Base-by-base conservation (phyloP, 2,113 vertebrate species). In the Hucho hucho region DNA sequence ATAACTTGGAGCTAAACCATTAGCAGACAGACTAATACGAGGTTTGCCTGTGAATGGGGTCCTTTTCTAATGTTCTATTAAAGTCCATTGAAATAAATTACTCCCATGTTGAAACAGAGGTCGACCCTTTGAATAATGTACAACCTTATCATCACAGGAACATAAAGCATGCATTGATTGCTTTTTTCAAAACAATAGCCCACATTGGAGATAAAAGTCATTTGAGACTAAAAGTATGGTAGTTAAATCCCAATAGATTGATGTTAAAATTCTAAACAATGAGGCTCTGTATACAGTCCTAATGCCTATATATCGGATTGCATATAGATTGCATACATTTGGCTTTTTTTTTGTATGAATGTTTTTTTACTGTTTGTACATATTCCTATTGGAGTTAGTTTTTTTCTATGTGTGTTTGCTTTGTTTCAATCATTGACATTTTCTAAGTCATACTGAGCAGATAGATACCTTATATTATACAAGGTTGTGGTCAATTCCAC, bases 51-150 rank as follows among this genome's bases (percentile, higher is more conserved):
- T 65, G 26, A 65, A 65, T 65, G 25, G 61, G 61, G 25, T 14
- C 64, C 64, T 65, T 65, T 65, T 65, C 3, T 16, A 56, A 20
- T 65, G 64, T 65, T 63, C n/a, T 63, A n/a, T 64, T 18, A 25
- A 65, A 29, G 12, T 65, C 1, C 14, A 29, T 65, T 65, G 64
- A 65, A 65, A 29, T 25, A 13, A 64, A 26, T 65, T 0, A 29
- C 26, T 9, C 28, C 65, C 65, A 29, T 67, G 65, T 67, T 37
- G 65, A 67, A 67, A 32, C 18, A 67, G 65, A 20, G 18, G 26
- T 16, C 29, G 28, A 6, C 18, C 2, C 28, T 32, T 20, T 67
- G 26, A 37, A 67, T 67, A 29, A 67, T 67, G 2, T 67, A 37
- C 65, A 67, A 37, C 65, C 65, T 32, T 37, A 67, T 32, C 65